Evolutionary conservation across 1,140 invertebrate genomes (phyloP).

Genomic region (Bombus polaris): DNA sequence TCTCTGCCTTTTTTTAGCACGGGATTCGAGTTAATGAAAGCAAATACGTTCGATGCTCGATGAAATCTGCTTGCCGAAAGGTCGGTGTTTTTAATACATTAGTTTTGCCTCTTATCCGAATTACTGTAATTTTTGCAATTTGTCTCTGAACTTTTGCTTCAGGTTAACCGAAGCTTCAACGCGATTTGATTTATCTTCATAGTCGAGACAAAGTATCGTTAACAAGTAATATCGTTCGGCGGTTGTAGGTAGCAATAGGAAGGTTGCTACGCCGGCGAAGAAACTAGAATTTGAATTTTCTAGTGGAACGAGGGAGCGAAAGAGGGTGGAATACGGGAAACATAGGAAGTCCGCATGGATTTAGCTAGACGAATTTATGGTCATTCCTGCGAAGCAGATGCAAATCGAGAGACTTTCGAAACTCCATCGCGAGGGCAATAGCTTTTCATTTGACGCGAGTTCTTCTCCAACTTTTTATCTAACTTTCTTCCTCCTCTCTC

Average conservation of each 20-base stretch:
- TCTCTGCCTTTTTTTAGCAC: not conserved
- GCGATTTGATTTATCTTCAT: no score
- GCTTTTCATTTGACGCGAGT: constrained; percentile 37
- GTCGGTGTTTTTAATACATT: not conserved
- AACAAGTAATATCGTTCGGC: no score
- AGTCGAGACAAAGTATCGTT: no score
- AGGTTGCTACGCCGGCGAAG: not conserved
- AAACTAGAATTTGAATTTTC: not conserved
- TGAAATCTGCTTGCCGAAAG: not conserved
- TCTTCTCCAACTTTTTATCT: constrained; percentile 35
- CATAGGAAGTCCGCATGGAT: constrained; percentile 30
- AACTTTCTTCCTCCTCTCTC: constrained; percentile 8
- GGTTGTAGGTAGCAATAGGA: not conserved
- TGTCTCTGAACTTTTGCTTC: no score
- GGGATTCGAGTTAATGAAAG: not conserved
- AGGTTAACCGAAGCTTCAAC: no score
- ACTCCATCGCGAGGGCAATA: constrained; percentile 32
- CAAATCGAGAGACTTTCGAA: constrained; percentile 63
- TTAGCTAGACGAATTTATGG: constrained; percentile 71
- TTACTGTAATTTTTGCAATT: no score
- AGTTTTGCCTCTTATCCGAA: no score
- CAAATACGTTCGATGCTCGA: not conserved
- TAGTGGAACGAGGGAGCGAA: constrained; percentile 30
- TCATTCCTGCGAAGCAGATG: constrained; percentile 66
- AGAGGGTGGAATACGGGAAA: constrained; percentile 43